A percentile compares a stretch with the other conserved stretches of the same genome.
Evolutionary conservation across 2,888 invertebrate genomes (phyloP).

Genomic region (Acanthococcus lagerstroemiae): DNA sequence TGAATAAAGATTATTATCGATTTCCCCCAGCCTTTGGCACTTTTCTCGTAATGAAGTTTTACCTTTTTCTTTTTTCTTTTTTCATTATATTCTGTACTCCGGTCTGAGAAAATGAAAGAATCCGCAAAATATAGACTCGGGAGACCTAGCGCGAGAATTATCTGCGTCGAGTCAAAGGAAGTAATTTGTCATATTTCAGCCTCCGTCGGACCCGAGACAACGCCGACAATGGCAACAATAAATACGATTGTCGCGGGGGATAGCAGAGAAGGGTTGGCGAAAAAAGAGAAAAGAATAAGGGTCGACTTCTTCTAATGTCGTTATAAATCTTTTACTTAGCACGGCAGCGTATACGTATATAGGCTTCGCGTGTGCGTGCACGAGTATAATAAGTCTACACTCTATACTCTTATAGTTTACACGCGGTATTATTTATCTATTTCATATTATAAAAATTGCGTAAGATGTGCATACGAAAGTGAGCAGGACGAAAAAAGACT

Average conservation of each 20-base stretch:
- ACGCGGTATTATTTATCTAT: no score
- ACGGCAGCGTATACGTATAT: constrained; percentile 8
- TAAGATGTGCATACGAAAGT: no score
- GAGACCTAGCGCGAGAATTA: constrained; percentile 19
- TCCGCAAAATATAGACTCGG: constrained; percentile 12
- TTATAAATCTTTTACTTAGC: constrained; percentile 20
- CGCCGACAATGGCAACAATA: constrained; percentile 22
- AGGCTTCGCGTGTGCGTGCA: background rate
- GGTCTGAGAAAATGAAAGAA: constrained; percentile 13
- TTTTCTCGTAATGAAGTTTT: background rate
- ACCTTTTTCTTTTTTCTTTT: background rate
- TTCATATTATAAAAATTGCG: no score
- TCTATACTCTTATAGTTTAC: no score
- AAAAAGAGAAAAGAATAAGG: background rate
- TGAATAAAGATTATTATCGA: background rate
- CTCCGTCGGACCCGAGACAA: constrained; percentile 11
- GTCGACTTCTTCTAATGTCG: constrained; percentile 7
- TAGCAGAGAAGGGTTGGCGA: background rate
- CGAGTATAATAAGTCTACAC: no score
- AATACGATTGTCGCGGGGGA: background rate
- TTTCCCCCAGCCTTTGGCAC: background rate
- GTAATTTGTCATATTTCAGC: constrained; percentile 24
- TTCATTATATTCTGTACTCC: background rate
- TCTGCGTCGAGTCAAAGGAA: constrained; percentile 20
- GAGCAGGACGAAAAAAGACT: no score